Conservation (phyloP, 2,797 vertebrate genomes). For the Gallinago nigripennis region DNA sequence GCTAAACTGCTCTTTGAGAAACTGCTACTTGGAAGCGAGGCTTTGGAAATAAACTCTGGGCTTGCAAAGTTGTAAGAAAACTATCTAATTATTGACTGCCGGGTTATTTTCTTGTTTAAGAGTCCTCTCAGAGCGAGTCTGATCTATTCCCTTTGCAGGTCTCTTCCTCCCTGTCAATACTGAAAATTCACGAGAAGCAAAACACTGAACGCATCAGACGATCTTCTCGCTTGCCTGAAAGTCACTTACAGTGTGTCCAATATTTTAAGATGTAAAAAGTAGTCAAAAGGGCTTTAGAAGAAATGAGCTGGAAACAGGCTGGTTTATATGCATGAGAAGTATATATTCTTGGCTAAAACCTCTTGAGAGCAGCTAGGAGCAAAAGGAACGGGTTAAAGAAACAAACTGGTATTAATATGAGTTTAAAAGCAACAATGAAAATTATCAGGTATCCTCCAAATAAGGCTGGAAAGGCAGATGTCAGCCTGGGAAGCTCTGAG, state of each 20-base stretch:
- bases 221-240: neutral
- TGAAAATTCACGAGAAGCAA: slow-evolving; percentile 2
- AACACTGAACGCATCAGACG: neutral
- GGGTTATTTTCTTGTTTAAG: neutral
- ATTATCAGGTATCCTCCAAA: neutral
- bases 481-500: neutral
- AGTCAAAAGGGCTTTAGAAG: neutral
- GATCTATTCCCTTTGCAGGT: neutral
- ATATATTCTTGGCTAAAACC: neutral
- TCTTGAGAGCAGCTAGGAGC: neutral
- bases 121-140: neutral
- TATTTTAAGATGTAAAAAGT: neutral
- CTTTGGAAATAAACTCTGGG: slow-evolving; percentile 14
- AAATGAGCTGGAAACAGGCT: neutral
- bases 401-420: fast-evolving
- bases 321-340: neutral
- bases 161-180: slow-evolving; percentile 13
- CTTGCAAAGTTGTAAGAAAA: neutral
- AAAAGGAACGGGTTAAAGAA: neutral
- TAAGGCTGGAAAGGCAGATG: neutral
- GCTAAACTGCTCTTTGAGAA: neutral
- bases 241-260: neutral
- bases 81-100: neutral
- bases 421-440: neutral
- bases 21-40: neutral